These are phyloP conservation scores for Paralvinella palmiformis DNA, from an alignment of 1,140 invertebrate genomes.

Conservation along the genomic window DNA sequence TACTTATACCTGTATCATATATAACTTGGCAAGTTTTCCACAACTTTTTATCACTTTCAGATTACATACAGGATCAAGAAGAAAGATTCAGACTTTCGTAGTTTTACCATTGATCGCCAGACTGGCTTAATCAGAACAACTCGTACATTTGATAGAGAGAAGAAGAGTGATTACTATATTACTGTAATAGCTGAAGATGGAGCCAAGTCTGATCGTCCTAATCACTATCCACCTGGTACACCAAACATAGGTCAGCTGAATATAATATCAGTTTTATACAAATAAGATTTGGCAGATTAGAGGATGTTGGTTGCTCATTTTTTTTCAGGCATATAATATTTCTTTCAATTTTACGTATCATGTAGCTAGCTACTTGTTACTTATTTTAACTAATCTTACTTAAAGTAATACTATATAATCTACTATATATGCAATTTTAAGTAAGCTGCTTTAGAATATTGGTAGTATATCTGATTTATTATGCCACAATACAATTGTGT, in stretches of 20 bases:
- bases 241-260: slow-evolving; percentile 77
- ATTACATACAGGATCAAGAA: slow-evolving; percentile 86
- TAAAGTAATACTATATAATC: too few relatives aligned
- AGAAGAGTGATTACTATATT: slow-evolving; percentile 90
- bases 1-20: slow-evolving; percentile 3
- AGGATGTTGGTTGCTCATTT: too few relatives aligned
- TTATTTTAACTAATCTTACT: too few relatives aligned
- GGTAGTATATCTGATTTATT: too few relatives aligned
- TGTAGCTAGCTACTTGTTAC: too few relatives aligned
- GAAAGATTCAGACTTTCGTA: slow-evolving; percentile 76
- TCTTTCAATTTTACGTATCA: too few relatives aligned
- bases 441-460: too few relatives aligned
- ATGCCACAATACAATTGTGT: too few relatives aligned
- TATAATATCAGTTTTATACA: too few relatives aligned
- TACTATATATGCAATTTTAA: too few relatives aligned
- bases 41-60: slow-evolving; percentile 49
- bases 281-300: too few relatives aligned
- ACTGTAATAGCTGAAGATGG: slow-evolving; percentile 90
- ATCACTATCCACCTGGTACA: slow-evolving; percentile 69
- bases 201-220: slow-evolving; percentile 82
- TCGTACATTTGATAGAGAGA: slow-evolving; percentile 86
- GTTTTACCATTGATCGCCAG: slow-evolving; percentile 88
- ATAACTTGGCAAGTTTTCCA: neutral
- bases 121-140: slow-evolving; percentile 91
- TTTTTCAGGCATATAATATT: too few relatives aligned